Evolutionary conservation across 2,797 vertebrate genomes (phyloP).

Genomic region (Vespertilio murinus): DNA sequence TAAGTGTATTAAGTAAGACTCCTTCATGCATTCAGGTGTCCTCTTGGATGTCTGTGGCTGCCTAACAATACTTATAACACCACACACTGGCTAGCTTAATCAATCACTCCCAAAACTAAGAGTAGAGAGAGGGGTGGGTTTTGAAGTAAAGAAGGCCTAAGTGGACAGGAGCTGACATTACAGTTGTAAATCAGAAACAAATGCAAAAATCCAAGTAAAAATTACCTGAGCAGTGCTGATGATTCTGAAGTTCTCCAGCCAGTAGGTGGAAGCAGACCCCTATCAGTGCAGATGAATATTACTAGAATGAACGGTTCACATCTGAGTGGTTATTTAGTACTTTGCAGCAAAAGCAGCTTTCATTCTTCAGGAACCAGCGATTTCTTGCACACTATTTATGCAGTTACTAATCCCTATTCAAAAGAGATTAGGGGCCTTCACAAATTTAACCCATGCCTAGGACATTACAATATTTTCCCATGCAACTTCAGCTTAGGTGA

Average conservation of each 20-base stretch:
- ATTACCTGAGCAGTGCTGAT: conserved; percentile 34
- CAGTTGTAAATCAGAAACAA: neutral
- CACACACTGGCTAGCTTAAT: neutral
- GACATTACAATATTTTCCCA: neutral
- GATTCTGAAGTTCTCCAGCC: conserved; percentile 9
- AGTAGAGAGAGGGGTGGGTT: neutral
- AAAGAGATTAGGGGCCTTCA: conserved; percentile 40
- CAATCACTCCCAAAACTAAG: neutral
- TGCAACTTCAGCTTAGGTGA: neutral
- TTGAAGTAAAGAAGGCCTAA: neutral
- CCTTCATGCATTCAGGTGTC: neutral
- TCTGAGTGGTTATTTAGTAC: neutral
- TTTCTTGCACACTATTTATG: conserved; percentile 41
- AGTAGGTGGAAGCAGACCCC: conserved; percentile 45
- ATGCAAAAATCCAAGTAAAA: neutral
- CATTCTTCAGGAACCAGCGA: neutral
- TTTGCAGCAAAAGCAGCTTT: conserved; percentile 2
- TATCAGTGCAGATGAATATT: neutral
- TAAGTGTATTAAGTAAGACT: neutral
- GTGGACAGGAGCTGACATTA: neutral
- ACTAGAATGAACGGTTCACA: neutral
- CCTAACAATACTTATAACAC: neutral
- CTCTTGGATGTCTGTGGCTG: neutral
- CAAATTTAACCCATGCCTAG: conserved; percentile 51
- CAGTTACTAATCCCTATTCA: conserved; percentile 35